Evolutionary conservation across 2,888 invertebrate genomes (phyloP).

Genomic region (Drosophila nr. perissopoda): DNA sequence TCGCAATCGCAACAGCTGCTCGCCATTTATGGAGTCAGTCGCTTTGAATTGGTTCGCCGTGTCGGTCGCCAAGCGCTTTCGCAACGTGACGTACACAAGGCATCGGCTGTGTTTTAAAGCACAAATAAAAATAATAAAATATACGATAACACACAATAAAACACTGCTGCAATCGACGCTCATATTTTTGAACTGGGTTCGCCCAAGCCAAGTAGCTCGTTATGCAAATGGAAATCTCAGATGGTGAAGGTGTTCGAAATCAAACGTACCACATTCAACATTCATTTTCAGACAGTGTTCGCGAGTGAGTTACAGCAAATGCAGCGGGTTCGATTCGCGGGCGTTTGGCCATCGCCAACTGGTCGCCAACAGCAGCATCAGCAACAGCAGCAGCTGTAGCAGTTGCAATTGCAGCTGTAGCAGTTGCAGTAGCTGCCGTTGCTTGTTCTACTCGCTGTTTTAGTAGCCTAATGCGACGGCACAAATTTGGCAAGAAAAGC

Average conservation of each 20-base stretch:
- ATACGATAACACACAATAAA: slow-evolving; percentile 43
- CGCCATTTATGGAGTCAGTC: slow-evolving; percentile 74
- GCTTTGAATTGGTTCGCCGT: slow-evolving; percentile 66
- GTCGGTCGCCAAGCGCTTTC: slow-evolving; percentile 61
- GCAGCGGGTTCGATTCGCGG: slow-evolving; percentile 45
- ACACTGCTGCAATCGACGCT: slow-evolving; percentile 28
- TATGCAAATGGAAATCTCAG: slow-evolving; percentile 53
- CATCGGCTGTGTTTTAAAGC: neutral
- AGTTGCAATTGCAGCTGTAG: slow-evolving; percentile 10
- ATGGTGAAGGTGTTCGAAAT: slow-evolving; percentile 52
- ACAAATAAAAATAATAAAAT: slow-evolving; percentile 38
- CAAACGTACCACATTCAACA: slow-evolving; percentile 24
- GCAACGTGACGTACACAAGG: slow-evolving; percentile 41
- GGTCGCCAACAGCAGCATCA: slow-evolving; percentile 34
- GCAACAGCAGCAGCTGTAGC: slow-evolving; percentile 5
- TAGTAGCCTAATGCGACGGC: slow-evolving; percentile 55
- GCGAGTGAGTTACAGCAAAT: slow-evolving; percentile 25
- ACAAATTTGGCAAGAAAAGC: slow-evolving; percentile 66
- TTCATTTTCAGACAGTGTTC: slow-evolving; percentile 23
- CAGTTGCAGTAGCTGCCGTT: slow-evolving; percentile 22
- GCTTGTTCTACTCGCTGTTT: slow-evolving; percentile 33
- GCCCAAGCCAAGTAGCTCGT: slow-evolving; percentile 37
- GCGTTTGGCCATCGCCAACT: slow-evolving; percentile 50
- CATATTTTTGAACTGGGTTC: slow-evolving; percentile 32
- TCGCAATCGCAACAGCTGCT: slow-evolving; percentile 70